Base-by-base conservation (phyloP, 1,140 invertebrate genomes). In the Cyclargus thomasi region DNA sequence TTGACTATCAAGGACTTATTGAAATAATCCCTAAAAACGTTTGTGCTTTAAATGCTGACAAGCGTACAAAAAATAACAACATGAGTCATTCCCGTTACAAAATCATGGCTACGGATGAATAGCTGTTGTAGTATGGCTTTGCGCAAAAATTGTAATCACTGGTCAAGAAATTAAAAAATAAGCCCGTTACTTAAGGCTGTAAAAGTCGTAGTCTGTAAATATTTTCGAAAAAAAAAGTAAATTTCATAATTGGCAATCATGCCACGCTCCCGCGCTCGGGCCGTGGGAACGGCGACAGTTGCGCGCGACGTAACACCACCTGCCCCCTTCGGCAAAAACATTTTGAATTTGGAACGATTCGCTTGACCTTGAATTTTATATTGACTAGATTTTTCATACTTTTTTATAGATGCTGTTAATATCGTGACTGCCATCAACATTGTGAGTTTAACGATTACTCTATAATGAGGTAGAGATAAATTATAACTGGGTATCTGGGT, bases 241-340 rank as follows among this genome's bases (percentile, higher is more conserved):
- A 77, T 78, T 77, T 80, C 68, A 74, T 82, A 83, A 86, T 86
- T 86, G 78, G 80, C 81, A 83, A 80, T 81, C 76, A 77, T 75
- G 73, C 74, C 74, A 79, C 77, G 76, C 74, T 77, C 74, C 65
- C 76, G 74, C 71, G 74, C 66, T 70, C 70, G 75, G 70, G 73
- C 77, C 77, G 77, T 80, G 72, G 74, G 77, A 80, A 78, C 69
- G 59, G 67, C 73, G 75, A 77, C 75, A 77, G 75, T 77, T 77
- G 75, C 70, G 71, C 68, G 69, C 74, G 75, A 55, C 55, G 55
- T 59, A 59, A 59, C 18, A 74, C 76, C 85, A 88, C 85, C 85
- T 86, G 85, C 86, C 84, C 74, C 73, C 70, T 71, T 71, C 72
- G 73, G 73, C 78, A 84, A 85, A 88, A 86, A 85, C 84, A 76